Conservation (phyloP, 2,888 invertebrate genomes). For the Mesochorus sp. region DNA sequence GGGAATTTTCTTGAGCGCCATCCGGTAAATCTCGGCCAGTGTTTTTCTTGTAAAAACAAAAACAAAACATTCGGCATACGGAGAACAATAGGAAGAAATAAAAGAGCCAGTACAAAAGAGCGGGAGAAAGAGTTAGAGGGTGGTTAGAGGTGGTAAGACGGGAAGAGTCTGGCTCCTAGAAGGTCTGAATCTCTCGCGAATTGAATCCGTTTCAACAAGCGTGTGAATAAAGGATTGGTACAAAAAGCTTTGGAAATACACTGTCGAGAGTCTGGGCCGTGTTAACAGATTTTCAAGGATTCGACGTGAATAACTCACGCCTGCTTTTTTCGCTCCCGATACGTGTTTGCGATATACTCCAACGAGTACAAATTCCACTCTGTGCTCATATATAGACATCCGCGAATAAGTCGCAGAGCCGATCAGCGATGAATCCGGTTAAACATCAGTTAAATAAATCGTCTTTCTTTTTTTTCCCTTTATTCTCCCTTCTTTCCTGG, state of each 20-base stretch:
- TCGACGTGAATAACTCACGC: constrained; percentile 57
- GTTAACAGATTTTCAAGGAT: constrained; percentile 60
- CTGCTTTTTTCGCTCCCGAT: background rate
- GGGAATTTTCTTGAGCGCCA: constrained; percentile 35
- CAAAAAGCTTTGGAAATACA: constrained; percentile 64
- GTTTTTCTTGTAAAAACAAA: constrained; percentile 47
- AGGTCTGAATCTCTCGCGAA: constrained; percentile 61
- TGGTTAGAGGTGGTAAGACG: constrained; percentile 36
- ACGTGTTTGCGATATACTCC: constrained; percentile 30
- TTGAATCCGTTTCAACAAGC: constrained; percentile 62
- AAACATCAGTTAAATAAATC: constrained; percentile 35
- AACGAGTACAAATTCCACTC: constrained; percentile 29
- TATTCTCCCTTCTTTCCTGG: background rate
- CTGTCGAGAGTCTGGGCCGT: constrained; percentile 50
- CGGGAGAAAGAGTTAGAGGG: constrained; percentile 7
- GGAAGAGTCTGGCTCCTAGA: constrained; percentile 42
- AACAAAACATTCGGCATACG: constrained; percentile 6
- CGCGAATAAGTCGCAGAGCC: constrained; percentile 43
- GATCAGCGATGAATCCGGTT: constrained; percentile 54
- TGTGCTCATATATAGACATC: constrained; percentile 1
- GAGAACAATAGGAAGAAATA: constrained; percentile 24
- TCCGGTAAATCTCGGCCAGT: constrained; percentile 35
- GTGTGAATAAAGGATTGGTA: constrained; percentile 56
- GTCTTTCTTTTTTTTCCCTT: background rate
- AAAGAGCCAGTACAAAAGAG: background rate